Percentiles rank a stretch among this genome's conserved stretches.
Evolutionary conservation across 2,113 vertebrate genomes (phyloP).

Genomic region (Peromyscus polionotus): DNA sequence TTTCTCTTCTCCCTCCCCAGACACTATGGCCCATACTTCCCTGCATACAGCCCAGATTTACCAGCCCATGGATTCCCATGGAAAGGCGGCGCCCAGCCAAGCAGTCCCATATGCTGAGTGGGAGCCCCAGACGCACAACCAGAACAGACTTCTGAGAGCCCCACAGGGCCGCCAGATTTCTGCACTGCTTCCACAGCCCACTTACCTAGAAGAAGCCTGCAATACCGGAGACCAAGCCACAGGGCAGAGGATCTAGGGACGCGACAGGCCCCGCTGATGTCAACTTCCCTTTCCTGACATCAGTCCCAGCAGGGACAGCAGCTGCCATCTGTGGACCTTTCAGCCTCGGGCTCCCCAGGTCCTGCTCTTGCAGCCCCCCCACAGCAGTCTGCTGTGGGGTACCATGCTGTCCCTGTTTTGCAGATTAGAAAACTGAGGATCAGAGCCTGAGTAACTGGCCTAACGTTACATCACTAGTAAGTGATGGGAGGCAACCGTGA

Average conservation of each 20-base stretch:
- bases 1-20: neutral
- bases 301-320: neutral
- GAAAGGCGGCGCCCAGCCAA: slow-evolving; percentile 60
- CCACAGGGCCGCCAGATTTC: slow-evolving; percentile 26
- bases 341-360: neutral
- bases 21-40: slow-evolving; percentile 41
- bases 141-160: slow-evolving; percentile 52
- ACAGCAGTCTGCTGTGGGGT: neutral
- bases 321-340: neutral
- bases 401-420: neutral
- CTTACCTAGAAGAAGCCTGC: neutral
- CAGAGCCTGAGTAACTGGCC: neutral
- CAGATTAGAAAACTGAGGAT: neutral
- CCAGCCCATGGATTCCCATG: slow-evolving; percentile 44
- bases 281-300: neutral
- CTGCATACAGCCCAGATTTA: slow-evolving; percentile 10
- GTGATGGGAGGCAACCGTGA: neutral
- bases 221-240: neutral
- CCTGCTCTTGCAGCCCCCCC: neutral
- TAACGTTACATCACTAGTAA: neutral
- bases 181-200: neutral
- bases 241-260: neutral
- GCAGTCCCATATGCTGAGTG: slow-evolving; percentile 58
- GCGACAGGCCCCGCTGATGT: neutral
- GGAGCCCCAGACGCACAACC: slow-evolving; percentile 28